These are phyloP conservation scores for Melanostigma gelatinosum DNA, from an alignment of 2,113 vertebrate species.

Conservation along the genomic window DNA sequence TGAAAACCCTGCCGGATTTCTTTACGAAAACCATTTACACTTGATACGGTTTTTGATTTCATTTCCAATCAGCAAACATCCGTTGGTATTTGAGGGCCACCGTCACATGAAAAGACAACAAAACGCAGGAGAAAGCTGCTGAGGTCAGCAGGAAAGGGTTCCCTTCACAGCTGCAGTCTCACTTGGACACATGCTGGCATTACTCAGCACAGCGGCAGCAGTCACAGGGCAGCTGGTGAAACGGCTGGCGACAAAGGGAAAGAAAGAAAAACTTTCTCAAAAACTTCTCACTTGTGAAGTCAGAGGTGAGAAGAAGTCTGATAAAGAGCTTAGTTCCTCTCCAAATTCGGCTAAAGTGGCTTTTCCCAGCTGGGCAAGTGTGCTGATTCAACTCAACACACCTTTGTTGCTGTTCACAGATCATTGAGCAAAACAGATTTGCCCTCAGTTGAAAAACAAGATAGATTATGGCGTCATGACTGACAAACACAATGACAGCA, in stretches of 20 bases:
- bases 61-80: not conserved
- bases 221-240: conserved; percentile 60
- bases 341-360: not conserved
- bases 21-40: not conserved
- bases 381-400: not conserved
- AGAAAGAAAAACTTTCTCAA: conserved; percentile 21
- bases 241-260: conserved; percentile 35
- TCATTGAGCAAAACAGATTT: not conserved
- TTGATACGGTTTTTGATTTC: not conserved
- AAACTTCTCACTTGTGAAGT: not conserved
- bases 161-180: conserved; percentile 50
- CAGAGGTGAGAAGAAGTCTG: not conserved
- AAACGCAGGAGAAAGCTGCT: conserved; percentile 45
- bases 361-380: conserved; percentile 3
- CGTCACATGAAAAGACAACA: conserved; percentile 15
- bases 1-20: not conserved
- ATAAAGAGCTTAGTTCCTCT: not conserved
- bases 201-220: conserved; percentile 62
- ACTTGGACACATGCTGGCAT: conserved; percentile 67
- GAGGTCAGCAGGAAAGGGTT: conserved; percentile 53
- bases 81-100: not conserved
- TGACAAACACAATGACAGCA: conserved; percentile 32
- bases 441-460: conserved; percentile 23
- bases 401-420: not conserved
- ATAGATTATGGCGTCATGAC: not conserved